Base-by-base conservation (phyloP, 1,140 invertebrate species). In the Diploscapter pachys region DNA sequence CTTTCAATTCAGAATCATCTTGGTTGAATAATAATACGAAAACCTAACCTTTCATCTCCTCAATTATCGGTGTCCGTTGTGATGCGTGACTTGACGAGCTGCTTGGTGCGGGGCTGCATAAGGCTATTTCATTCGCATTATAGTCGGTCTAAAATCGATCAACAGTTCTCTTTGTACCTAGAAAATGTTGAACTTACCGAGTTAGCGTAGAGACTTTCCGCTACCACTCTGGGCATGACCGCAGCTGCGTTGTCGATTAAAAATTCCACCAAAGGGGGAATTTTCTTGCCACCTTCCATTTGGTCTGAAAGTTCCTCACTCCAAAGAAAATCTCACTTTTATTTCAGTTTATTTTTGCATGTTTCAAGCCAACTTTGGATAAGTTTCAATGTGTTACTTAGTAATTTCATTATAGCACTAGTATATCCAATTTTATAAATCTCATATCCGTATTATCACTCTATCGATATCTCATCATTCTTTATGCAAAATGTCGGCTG, bases 231-330 rank as follows among this genome's bases (percentile, higher is more conserved):
- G 13, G 76, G 76, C 57, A 78, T 67, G 31, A 78, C 54, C 54
- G 72, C 70, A 62, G 63, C 71, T 4, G 76, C 71, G 53, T 79
- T 64, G 2, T 80, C 79, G 31, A 79, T 79, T n/a, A 79, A 55
- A 31, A 79, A 79, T 49, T 68, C 72, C 0, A 79, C 69, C 5
- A 79, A 56, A 6, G 57, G 71, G 2, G 78, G 78, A 48, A 79
- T 75, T 59, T 64, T 65, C 48, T 75, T 74, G 52, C 67, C 77
- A 2, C 71, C 73, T 54, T 75, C 77, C 56, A 77, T 78, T 11
- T 68, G 65, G 62, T 78, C 77, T 55, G 54, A 51, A 31, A 31
- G 31, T 31, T 31, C 31, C 31, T 31, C 1, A 31, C 31, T 31
- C 31, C 31, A 1, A 31, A 31, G 31, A 31, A 31, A 31, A 31